A percentile compares a stretch with the other conserved stretches of the same genome.
Conservation (phyloP, 2,888 invertebrate species). For the Chrysolina haemoptera region DNA sequence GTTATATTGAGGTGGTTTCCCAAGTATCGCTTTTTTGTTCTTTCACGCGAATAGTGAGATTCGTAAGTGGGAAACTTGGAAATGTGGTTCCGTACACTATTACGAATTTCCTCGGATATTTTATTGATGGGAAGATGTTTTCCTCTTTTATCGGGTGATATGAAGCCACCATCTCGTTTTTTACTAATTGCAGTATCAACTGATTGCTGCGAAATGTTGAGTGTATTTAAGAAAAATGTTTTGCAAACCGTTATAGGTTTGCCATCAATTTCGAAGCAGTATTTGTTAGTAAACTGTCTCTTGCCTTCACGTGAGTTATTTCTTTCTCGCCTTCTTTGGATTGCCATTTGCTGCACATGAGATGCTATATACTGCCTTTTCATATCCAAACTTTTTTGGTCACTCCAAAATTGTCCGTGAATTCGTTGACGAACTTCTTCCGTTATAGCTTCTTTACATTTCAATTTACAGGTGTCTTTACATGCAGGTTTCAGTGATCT, state of each 20-base stretch:
- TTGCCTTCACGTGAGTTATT: conserved; percentile 22
- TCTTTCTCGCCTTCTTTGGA: conserved; percentile 30
- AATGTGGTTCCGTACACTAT: conserved; percentile 41
- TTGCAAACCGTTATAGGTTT: conserved; percentile 34
- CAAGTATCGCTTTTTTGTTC: conserved; percentile 32
- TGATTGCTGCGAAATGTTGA: conserved; percentile 38
- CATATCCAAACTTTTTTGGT: conserved; percentile 2
- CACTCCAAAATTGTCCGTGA: too few species aligned
- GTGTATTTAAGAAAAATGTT: conserved; percentile 35
- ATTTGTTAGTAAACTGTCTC: conserved; percentile 33
- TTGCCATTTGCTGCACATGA: conserved; percentile 23
- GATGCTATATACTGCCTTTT: conserved; percentile 36
- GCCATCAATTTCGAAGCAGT: conserved; percentile 34
- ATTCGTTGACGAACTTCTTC: too few species aligned
- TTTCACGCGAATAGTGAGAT: conserved; percentile 40
- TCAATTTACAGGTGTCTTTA: too few species aligned
- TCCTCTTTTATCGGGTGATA: conserved; percentile 44
- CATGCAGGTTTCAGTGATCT: too few species aligned
- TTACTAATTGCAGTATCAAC: conserved; percentile 38
- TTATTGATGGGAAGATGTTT: conserved; percentile 39
- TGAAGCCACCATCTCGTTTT: conserved; percentile 38
- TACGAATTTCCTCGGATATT: conserved; percentile 34
- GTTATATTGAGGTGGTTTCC: conserved; percentile 38
- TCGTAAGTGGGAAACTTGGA: conserved; percentile 37
- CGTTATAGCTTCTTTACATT: too few species aligned